A percentile compares a stretch with the other conserved stretches of the same genome.
These are phyloP conservation scores for Alethe diademata DNA, from an alignment of 2,113 vertebrate genomes.

Conservation along the genomic window DNA sequence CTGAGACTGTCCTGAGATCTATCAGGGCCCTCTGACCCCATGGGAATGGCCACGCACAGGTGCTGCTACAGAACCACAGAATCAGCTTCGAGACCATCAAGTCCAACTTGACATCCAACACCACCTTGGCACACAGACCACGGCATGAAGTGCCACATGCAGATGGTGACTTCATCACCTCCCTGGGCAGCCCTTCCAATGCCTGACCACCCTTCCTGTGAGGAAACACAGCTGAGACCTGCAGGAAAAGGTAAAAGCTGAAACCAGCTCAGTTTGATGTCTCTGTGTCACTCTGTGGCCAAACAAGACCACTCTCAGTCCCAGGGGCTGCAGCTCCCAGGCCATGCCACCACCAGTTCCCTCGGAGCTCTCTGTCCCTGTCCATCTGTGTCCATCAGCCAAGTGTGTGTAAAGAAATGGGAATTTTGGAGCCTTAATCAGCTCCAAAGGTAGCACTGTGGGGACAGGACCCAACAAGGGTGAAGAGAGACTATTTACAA, in stretches of 20 bases:
- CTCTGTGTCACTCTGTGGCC: too few species aligned
- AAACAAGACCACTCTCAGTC: too few species aligned
- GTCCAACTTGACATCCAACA: fast-evolving
- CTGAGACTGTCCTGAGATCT: not conserved
- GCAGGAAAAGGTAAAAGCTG: not conserved
- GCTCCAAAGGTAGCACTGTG: not conserved
- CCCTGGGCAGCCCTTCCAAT: not conserved
- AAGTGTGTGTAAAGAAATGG: not conserved
- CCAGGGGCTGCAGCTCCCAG: fast-evolving
- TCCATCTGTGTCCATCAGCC: not conserved
- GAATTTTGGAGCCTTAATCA: not conserved
- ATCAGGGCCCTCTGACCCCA: not conserved
- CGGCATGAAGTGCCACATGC: too few species aligned
- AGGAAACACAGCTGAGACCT: not conserved
- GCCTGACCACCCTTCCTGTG: not conserved
- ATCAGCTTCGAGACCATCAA: fast-evolving
- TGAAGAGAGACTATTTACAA: not conserved
- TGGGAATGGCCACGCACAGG: fast-evolving
- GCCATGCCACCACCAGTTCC: not conserved
- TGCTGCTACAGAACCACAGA: not conserved
- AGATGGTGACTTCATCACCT: not conserved
- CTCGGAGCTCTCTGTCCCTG: not conserved
- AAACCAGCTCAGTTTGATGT: not conserved
- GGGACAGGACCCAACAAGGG: not conserved
- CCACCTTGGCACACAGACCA: not conserved